Conservation (phyloP, 1,140 invertebrate species). For the Temnothorax longispinosus region DNA sequence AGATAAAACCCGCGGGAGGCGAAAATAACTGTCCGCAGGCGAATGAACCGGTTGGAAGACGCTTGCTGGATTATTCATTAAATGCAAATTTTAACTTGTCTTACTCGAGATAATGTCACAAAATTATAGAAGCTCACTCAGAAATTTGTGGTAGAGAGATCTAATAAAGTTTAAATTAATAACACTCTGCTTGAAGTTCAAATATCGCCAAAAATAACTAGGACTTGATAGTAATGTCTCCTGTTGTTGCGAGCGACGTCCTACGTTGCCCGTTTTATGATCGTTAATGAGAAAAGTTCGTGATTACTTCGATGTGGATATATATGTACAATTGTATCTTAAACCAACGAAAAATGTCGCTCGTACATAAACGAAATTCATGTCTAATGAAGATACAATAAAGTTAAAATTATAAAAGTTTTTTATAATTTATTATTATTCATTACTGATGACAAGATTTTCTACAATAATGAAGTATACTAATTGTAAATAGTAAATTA, state of each 20-base stretch:
- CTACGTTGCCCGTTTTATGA: neutral
- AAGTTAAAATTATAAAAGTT: neutral
- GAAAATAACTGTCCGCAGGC: constrained; percentile 33
- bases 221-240: neutral
- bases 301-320: neutral
- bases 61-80: constrained; percentile 30
- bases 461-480: neutral
- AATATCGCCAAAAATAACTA: neutral
- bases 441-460: constrained; percentile 5
- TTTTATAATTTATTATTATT: constrained; percentile 5
- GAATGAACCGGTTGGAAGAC: constrained; percentile 5
- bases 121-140: constrained; percentile 8
- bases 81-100: constrained; percentile 36
- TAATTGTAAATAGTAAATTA: neutral
- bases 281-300: neutral
- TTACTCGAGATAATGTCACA: constrained; percentile 6
- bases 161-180: constrained; percentile 19
- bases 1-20: constrained; percentile 7
- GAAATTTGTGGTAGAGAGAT: constrained; percentile 12
- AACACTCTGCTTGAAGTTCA: neutral
- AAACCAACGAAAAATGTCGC: constrained; percentile 1
- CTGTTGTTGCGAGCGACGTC: neutral
- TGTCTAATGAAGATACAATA: constrained; percentile 11
- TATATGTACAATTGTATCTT: neutral
- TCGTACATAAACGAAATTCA: neutral